A percentile compares a stretch with the other conserved stretches of the same genome.
These are phyloP conservation scores for Bolborhynchus lineola DNA, from an alignment of 2,113 vertebrate genomes.

Conservation along the genomic window DNA sequence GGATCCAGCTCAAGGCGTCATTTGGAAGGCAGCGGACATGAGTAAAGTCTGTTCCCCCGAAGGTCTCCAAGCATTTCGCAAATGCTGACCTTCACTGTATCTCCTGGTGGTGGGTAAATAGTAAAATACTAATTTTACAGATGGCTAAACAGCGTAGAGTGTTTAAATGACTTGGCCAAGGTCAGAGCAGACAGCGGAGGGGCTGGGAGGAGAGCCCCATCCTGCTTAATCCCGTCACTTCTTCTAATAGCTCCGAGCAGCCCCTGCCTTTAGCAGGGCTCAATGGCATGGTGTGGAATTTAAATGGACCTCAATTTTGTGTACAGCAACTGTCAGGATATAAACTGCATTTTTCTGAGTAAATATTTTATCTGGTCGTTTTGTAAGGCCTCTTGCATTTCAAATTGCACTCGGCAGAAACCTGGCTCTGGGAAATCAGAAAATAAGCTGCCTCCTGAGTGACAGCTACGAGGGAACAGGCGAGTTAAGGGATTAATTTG, in stretches of 20 bases:
- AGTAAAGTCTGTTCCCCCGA: accelerated
- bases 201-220: neutral
- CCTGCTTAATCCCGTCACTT: neutral
- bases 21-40: neutral
- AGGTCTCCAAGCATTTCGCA: neutral
- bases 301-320: constrained; percentile 45
- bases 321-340: neutral
- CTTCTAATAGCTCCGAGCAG: neutral
- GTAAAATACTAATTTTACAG: constrained; percentile 55
- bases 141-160: neutral
- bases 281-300: neutral
- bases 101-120: constrained; percentile 14
- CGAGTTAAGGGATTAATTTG: constrained; percentile 43
- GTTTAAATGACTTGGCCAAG: constrained; percentile 36
- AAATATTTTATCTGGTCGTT: constrained; percentile 32
- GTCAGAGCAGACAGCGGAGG: neutral
- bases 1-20: neutral
- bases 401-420: constrained; percentile 25
- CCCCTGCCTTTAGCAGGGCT: neutral
- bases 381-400: constrained; percentile 34
- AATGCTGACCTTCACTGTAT: neutral
- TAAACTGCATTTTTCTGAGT: neutral
- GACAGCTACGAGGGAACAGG: neutral
- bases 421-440: neutral
- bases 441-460: constrained; percentile 49